These are phyloP conservation scores for Creontiades dilutus DNA, from an alignment of 2,888 invertebrate genomes.

Conservation along the genomic window DNA sequence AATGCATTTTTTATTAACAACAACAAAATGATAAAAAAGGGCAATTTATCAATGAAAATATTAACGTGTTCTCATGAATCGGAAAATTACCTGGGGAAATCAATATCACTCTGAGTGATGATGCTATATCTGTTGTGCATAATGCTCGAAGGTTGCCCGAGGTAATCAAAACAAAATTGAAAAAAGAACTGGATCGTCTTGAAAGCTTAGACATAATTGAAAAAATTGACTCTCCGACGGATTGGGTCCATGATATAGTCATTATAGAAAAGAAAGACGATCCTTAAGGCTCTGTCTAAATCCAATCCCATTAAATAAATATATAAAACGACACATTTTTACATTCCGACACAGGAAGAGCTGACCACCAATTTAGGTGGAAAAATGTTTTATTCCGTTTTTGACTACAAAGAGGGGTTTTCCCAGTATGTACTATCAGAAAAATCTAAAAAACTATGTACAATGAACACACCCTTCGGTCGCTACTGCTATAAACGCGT, in stretches of 20 bases:
- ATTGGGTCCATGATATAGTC: too few species aligned
- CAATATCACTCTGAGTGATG: background rate
- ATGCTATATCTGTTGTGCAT: background rate
- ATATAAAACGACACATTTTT: background rate
- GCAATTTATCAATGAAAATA: background rate
- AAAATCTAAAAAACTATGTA: background rate
- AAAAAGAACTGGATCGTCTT: background rate
- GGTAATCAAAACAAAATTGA: conserved; percentile 4
- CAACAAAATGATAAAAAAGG: too few species aligned
- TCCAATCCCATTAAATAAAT: conserved; percentile 15
- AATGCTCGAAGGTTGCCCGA: background rate
- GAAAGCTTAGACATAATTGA: background rate
- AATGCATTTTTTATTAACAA: too few species aligned
- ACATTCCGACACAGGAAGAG: too few species aligned
- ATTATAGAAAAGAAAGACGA: too few species aligned
- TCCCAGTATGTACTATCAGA: background rate
- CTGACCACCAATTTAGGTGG: too few species aligned
- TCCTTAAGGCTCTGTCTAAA: background rate
- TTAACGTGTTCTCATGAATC: background rate
- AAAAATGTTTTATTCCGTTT: too few species aligned
- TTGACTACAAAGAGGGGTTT: too few species aligned
- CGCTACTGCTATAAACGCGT: background rate
- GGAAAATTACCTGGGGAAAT: background rate
- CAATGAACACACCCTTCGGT: background rate
- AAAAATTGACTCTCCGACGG: too few species aligned